These are phyloP conservation scores for Eubucco bourcierii DNA, from an alignment of 2,113 vertebrate species.

Conservation along the genomic window DNA sequence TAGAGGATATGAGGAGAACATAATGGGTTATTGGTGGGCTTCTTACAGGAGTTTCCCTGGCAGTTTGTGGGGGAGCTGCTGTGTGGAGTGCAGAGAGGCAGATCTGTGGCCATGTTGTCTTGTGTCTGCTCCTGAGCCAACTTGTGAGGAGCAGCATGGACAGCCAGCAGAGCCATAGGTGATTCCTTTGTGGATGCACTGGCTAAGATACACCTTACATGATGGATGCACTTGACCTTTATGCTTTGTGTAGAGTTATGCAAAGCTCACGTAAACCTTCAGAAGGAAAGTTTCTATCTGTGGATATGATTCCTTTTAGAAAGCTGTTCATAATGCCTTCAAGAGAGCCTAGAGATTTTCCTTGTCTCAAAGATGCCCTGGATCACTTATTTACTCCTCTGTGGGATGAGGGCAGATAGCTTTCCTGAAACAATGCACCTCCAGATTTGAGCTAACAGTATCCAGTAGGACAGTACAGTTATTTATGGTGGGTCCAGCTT, in stretches of 20 bases:
- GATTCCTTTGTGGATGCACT: not conserved
- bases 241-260: not conserved
- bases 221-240: not conserved
- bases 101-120: not conserved
- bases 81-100: not conserved
- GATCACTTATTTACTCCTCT: not conserved
- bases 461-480: not conserved
- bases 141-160: not conserved
- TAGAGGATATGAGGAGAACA: not conserved
- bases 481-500: not conserved
- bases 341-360: not conserved
- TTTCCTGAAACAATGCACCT: not conserved
- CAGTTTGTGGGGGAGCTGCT: not conserved
- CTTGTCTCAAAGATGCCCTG: not conserved
- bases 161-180: not conserved
- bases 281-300: not conserved
- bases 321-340: not conserved
- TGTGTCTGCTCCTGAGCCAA: not conserved
- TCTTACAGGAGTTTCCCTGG: not conserved
- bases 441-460: not conserved
- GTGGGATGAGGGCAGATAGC: not conserved
- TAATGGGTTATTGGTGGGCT: fast-evolving
- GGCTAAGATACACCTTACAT: not conserved
- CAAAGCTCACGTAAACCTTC: not conserved
- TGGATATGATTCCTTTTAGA: not conserved